phyloP scores from a whole-genome alignment of 2,797 vertebrate species.

The Alexandromys oeconomus region DNA sequence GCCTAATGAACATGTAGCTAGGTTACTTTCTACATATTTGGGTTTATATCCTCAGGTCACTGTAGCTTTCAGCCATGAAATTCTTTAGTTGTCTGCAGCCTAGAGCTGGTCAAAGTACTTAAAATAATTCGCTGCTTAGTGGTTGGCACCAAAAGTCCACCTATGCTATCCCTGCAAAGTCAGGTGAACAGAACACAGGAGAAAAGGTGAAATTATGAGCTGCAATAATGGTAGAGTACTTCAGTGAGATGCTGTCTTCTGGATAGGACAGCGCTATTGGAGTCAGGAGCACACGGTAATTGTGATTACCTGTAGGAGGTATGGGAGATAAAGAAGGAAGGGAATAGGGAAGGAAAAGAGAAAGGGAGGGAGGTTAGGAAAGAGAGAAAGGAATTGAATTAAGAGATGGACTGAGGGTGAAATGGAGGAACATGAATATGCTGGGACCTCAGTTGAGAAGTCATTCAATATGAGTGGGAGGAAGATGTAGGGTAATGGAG shows the following conservation, averaged over 20 bases:
- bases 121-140: not conserved
- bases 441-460: not conserved
- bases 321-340: not conserved
- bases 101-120: not conserved
- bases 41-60: not conserved
- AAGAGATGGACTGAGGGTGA: too few species aligned
- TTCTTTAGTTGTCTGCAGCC: not conserved
- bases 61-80: too few species aligned
- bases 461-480: not conserved
- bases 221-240: not conserved
- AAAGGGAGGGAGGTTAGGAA: not conserved
- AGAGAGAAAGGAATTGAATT: too few species aligned
- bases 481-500: too few species aligned
- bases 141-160: not conserved
- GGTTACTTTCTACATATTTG: not conserved
- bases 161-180: not conserved
- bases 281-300: not conserved
- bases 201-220: not conserved
- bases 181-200: not conserved
- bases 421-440: not conserved
- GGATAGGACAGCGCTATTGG: too few species aligned
- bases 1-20: not conserved
- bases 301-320: not conserved
- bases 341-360: not conserved
- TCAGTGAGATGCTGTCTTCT: not conserved